phyloP scores from a whole-genome alignment of 2,797 vertebrate genomes.

The Sebastes dallii region DNA sequence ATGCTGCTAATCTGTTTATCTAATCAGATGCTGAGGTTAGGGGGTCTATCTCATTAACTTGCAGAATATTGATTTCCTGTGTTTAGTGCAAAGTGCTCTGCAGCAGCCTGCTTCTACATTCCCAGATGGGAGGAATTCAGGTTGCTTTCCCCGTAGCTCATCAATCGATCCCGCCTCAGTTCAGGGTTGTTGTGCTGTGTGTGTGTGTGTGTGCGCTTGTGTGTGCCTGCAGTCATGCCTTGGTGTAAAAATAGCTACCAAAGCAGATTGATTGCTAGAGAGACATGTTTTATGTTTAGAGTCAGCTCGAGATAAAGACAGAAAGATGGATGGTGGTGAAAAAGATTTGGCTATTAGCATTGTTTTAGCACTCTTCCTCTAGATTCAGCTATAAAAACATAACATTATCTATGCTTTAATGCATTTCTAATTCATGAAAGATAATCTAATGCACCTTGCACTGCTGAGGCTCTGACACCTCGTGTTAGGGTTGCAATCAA shows the following conservation, averaged over 20 bases:
- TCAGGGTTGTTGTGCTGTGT: conserved; percentile 23
- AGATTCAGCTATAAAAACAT: neutral
- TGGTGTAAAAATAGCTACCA: conserved; percentile 56
- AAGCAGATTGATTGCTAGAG: conserved; percentile 48
- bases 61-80: conserved; percentile 75
- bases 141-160: conserved; percentile 57
- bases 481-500: neutral
- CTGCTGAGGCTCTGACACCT: neutral
- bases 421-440: neutral
- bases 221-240: conserved; percentile 20
- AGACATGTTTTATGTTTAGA: conserved; percentile 35
- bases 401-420: neutral
- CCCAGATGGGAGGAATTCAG: conserved; percentile 70
- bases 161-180: conserved; percentile 61
- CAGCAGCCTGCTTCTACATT: conserved; percentile 48
- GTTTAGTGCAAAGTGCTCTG: conserved; percentile 49
- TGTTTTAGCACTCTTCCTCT: neutral
- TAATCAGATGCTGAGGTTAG: conserved; percentile 73
- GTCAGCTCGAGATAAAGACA: conserved; percentile 6
- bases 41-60: conserved; percentile 75
- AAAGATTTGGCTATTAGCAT: conserved; percentile 9
- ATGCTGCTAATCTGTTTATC: conserved; percentile 76
- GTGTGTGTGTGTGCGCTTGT: neutral
- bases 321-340: conserved; percentile 19
- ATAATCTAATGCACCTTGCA: neutral